Percentiles rank a stretch among this genome's conserved stretches.
Evolutionary conservation across 2,797 vertebrate genomes (phyloP).

Genomic region (Erpetoichthys calabaricus): DNA sequence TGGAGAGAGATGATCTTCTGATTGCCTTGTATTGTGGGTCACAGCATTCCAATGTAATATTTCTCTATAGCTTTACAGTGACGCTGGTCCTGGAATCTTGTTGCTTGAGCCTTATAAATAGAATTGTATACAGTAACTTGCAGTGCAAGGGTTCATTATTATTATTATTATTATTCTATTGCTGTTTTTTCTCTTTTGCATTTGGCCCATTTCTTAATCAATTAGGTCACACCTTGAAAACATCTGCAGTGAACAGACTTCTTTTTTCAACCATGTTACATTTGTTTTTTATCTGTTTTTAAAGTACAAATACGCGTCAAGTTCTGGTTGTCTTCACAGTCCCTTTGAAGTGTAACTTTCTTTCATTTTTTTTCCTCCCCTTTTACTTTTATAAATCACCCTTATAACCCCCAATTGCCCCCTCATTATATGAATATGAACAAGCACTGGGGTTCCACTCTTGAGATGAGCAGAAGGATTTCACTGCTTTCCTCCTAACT

Average conservation of each 20-base stretch:
- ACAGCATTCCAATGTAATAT: slow-evolving; percentile 45
- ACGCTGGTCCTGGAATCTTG: slow-evolving; percentile 39
- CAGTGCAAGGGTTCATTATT: slow-evolving; percentile 8
- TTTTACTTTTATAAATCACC: too few relatives aligned
- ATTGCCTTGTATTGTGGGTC: slow-evolving; percentile 56
- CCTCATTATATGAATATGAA: too few relatives aligned
- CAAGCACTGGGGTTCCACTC: too few relatives aligned
- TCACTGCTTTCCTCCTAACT: too few relatives aligned
- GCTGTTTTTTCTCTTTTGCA: too few relatives aligned
- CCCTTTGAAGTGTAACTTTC: too few relatives aligned
- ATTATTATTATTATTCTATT: too few relatives aligned
- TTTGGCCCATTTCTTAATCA: too few relatives aligned
- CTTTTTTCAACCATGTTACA: not conserved
- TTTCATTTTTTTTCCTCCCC: too few relatives aligned
- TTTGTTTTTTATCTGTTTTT: not conserved
- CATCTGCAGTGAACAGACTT: not conserved
- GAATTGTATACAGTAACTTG: slow-evolving; percentile 9
- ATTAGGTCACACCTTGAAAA: not conserved
- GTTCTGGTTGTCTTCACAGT: too few relatives aligned
- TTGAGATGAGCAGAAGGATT: too few relatives aligned
- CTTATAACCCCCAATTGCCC: too few relatives aligned
- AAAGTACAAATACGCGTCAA: not conserved
- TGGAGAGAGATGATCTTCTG: slow-evolving; percentile 28
- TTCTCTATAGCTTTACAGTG: slow-evolving; percentile 56
- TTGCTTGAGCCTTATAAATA: slow-evolving; percentile 45